Evolutionary conservation across 2,888 invertebrate species (phyloP).

Genomic region (Xylophagus ater): DNA sequence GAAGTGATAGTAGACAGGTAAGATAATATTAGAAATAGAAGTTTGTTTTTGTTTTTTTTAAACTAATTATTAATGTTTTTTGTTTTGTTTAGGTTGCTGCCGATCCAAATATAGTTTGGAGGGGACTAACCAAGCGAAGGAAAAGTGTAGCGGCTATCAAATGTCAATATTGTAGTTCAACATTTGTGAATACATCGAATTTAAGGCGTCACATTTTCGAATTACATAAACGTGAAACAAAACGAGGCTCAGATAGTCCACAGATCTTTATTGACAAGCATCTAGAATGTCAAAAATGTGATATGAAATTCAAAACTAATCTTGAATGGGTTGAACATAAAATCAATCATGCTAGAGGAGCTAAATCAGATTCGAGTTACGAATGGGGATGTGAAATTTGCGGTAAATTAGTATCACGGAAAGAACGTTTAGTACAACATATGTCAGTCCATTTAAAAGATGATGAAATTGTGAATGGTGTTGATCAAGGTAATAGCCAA

Average conservation of each 20-base stretch:
- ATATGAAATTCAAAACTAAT: constrained; percentile 30
- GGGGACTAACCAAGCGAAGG: background rate
- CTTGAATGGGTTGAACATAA: constrained; percentile 38
- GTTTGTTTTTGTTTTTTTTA: background rate
- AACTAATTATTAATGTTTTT: background rate
- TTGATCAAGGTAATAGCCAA: constrained; percentile 8
- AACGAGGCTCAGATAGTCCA: constrained; percentile 30
- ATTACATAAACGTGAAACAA: constrained; percentile 34
- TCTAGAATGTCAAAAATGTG: constrained; percentile 32
- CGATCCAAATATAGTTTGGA: constrained; percentile 24
- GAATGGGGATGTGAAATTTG: constrained; percentile 40
- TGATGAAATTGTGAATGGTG: constrained; percentile 16
- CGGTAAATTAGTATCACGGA: constrained; percentile 36
- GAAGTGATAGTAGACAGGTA: constrained; percentile 41
- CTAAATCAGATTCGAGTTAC: constrained; percentile 34
- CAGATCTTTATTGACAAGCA: constrained; percentile 32
- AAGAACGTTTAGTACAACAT: constrained; percentile 38
- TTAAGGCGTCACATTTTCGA: constrained; percentile 37
- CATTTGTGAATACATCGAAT: constrained; percentile 38
- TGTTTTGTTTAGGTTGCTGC: constrained; percentile 16
- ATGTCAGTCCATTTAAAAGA: constrained; percentile 35
- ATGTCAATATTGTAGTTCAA: constrained; percentile 37
- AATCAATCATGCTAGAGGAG: constrained; percentile 32
- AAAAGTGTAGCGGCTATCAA: constrained; percentile 16
- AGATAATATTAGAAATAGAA: constrained; percentile 21